Conservation (phyloP, 2,113 vertebrate genomes). For the Sialia sialis region DNA sequence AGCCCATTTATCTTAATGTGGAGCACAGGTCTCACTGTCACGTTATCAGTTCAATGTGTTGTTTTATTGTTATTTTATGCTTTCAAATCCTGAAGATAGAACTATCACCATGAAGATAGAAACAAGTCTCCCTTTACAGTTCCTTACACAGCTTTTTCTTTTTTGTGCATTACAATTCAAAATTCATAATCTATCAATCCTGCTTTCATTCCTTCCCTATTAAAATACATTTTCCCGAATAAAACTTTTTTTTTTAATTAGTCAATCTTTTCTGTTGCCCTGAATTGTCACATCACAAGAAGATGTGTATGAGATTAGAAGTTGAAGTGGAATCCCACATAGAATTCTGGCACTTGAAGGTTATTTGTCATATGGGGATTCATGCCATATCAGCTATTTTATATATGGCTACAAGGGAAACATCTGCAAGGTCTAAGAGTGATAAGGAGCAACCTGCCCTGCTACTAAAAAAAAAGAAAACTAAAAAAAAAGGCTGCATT, state of each 20-base stretch:
- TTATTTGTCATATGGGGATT: neutral
- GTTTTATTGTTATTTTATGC: neutral
- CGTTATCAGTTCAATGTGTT: neutral
- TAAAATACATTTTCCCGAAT: neutral
- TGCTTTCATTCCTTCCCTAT: neutral
- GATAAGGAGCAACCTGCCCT: slow-evolving; percentile 36
- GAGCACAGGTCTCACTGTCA: neutral
- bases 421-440: slow-evolving; percentile 35
- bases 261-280: neutral
- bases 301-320: neutral
- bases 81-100: neutral
- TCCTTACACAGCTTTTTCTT: neutral
- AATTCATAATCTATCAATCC: neutral
- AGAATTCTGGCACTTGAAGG: neutral
- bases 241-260: neutral
- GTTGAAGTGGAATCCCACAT: neutral
- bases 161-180: neutral
- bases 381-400: neutral
- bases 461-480: neutral
- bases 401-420: slow-evolving; percentile 38
- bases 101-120: neutral
- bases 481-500: neutral
- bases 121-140: neutral
- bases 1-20: neutral
- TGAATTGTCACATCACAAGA: neutral